phyloP scores from a whole-genome alignment of 2,797 vertebrate species.

The Sebastolobus altivelis region DNA sequence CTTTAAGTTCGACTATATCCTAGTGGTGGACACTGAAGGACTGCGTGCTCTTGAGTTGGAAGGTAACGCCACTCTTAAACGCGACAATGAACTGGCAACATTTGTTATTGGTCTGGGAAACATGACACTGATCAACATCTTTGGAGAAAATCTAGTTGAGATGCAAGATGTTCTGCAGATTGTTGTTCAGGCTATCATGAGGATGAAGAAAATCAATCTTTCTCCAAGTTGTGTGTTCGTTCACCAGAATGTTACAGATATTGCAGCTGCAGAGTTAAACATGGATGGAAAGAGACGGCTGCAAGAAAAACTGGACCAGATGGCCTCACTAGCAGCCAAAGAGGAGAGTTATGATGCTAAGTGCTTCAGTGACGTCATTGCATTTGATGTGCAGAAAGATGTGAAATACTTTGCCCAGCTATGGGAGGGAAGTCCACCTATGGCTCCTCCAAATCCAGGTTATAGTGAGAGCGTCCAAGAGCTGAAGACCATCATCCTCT shows the following conservation, averaged over 20 bases:
- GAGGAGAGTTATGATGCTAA: conserved; percentile 72
- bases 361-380: conserved; percentile 79
- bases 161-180: too few species aligned
- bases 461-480: conserved; percentile 82
- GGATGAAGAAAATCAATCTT: too few species aligned
- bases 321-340: conserved; percentile 76
- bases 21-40: conserved; percentile 62
- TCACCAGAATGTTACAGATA: conserved; percentile 74
- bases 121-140: too few species aligned
- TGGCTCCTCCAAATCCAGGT: conserved; percentile 85
- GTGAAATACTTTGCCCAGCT: conserved; percentile 84
- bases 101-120: conserved; percentile 74
- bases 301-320: conserved; percentile 83
- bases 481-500: conserved; percentile 77
- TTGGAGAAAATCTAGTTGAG: too few species aligned
- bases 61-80: conserved; percentile 68
- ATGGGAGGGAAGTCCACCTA: conserved; percentile 85
- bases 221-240: conserved; percentile 1
- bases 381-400: conserved; percentile 81
- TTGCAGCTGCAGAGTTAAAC: conserved; percentile 80
- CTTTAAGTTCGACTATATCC: conserved; percentile 54
- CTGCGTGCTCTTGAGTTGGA: conserved; percentile 76
- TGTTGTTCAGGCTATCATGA: too few species aligned
- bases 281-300: conserved; percentile 78
- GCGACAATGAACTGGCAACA: conserved; percentile 86